Base-by-base conservation (phyloP, 1,140 invertebrate species). In the Diuraphis noxia region DNA sequence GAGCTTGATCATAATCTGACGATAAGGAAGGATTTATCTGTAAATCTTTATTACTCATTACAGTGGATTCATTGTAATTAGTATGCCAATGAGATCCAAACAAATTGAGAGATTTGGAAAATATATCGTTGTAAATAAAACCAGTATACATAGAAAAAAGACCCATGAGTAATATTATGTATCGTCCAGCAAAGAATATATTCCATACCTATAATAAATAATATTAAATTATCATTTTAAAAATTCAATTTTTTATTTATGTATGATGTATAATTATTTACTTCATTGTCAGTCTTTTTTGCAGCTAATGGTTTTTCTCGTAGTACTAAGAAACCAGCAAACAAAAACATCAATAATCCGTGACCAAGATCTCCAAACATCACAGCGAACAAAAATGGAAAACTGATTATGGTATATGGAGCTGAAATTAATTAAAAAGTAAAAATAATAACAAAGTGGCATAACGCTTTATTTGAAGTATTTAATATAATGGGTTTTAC, bases 101-200 rank as follows among this genome's bases (percentile, higher is more conserved):
- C 52, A 99, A 95, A 93, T 99, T 99, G 9, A 99, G 93, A 8
- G 98, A 98, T 94, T 99, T 99, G 21, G 98, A 98, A 94, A 99
- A 99, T 17, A 98, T 95, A 94, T 99, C 99, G 94, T 99, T 99
- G 95, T 99, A 99, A 92, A 99, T 98, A 0, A 99, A 93, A 3
- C 99, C 99, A 30, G 99, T 99, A 94, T 99, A 99, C 94, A 99
- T 98, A 1, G 98, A 99, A 94, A 99, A 99, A 17, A 97, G 92
- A 6, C 99, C 99, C 99, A 99, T 99, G 36, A 99, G 94, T 13
- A 99, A 95, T 77, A 99, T 98, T 85, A 99, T 98, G 94, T 99
- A 99, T 21, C 99, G 96, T 9, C 99, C 99, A 89, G 97, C 97
- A 94, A 99, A 99, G 95, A 99, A 99, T 92, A 98, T 99, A 93